Base-by-base conservation (phyloP, 2,888 invertebrate species). In the Aelia acuminata region DNA sequence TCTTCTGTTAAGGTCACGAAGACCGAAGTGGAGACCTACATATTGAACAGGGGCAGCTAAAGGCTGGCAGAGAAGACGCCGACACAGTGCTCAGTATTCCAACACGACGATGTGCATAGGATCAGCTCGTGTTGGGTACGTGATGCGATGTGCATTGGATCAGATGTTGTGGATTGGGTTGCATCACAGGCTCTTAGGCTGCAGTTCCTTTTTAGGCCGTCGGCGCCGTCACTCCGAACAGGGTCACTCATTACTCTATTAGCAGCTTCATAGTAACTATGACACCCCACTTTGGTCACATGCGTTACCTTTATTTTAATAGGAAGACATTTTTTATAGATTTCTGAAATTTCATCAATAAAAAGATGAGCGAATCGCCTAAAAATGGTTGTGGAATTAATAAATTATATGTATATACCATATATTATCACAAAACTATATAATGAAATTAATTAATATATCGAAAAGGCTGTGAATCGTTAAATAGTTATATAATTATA, bases 231-330 rank as follows among this genome's bases (percentile, higher is more conserved):
- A 35, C 31, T 5, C 63, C 63, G 20, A 70, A 70, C 31, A 31
- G 63, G 63, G 18, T 70, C 63, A 20, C 26, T 13, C 35, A 70
- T 70, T 70, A 35, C 63, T 70, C 63, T 70, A 70, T 70, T 70
- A 70, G 63, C 35, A 26, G n/a, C 8, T 53, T n/a, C 8, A 53
- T 11, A 53, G 53, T 53, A 53, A 53, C 53, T n/a, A n/a, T 53
- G 53, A n/a, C n/a, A n/a, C n/a, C n/a, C n/a, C n/a, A n/a, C n/a
- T n/a, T n/a, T n/a, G n/a, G n/a, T n/a, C n/a, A n/a, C n/a, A n/a
- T n/a, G n/a, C n/a, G n/a, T n/a, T n/a, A n/a, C n/a, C n/a, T n/a
- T n/a, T n/a, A n/a, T n/a, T n/a, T n/a, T n/a, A n/a, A n/a, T n/a
- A n/a, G n/a, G n/a, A n/a, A n/a, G n/a, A n/a, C n/a, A n/a, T n/a